A percentile compares a stretch with the other conserved stretches of the same genome.
Evolutionary conservation across 2,113 vertebrate genomes (phyloP).

Genomic region (Onychorhynchus coronatus): DNA sequence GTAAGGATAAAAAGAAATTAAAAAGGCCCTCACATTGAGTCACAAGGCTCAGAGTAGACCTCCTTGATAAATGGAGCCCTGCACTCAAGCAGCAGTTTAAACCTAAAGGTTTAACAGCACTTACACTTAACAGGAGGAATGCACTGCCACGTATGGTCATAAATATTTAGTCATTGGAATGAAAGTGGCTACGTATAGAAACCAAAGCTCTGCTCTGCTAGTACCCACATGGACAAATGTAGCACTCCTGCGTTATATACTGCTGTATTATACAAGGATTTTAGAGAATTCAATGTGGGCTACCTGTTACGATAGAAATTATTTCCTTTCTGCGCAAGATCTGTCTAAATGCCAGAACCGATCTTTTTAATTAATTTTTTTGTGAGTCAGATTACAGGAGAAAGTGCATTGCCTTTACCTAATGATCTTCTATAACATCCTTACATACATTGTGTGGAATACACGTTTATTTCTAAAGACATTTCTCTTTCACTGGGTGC

Average conservation of each 20-base stretch:
- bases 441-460: background rate
- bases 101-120: background rate
- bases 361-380: background rate
- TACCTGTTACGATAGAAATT: background rate
- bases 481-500: background rate
- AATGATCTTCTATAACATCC: background rate
- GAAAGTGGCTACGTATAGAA: accelerated
- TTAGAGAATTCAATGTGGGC: background rate
- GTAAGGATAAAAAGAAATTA: background rate
- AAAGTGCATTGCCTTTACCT: background rate
- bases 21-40: background rate
- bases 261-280: background rate
- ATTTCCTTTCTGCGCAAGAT: background rate
- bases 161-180: background rate
- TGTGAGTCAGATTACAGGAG: background rate
- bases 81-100: background rate
- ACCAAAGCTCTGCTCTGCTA: background rate
- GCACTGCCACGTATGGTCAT: background rate
- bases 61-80: background rate
- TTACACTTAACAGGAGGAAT: background rate
- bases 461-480: background rate
- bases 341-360: background rate
- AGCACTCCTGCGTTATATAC: background rate
- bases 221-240: background rate
- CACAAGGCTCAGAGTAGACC: background rate